A percentile compares a stretch with the other conserved stretches of the same genome.
These are phyloP conservation scores for Galeopsomyia nigrocyanea DNA, from an alignment of 2,888 invertebrate species.

Conservation along the genomic window DNA sequence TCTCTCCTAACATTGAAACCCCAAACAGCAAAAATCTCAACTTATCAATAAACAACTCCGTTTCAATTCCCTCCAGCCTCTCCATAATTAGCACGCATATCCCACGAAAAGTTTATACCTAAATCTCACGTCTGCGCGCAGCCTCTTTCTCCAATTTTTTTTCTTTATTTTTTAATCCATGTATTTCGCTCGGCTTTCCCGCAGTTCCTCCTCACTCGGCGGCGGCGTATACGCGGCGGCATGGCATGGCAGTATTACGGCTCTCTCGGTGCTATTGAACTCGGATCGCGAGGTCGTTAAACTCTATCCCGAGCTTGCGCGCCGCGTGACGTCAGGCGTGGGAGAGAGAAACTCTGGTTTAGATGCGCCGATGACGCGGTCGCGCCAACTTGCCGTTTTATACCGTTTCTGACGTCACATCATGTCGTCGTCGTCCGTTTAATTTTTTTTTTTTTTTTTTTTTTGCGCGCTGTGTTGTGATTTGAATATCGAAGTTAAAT, in stretches of 20 bases:
- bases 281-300: conserved; percentile 64
- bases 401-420: background rate
- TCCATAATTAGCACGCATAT: too few relatives aligned
- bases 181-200: conserved; percentile 16
- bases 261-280: conserved; percentile 65
- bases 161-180: background rate
- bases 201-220: conserved; percentile 8
- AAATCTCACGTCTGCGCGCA: background rate
- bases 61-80: too few relatives aligned
- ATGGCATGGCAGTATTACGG: conserved; percentile 3
- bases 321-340: conserved; percentile 38
- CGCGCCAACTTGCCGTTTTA: background rate
- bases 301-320: conserved; percentile 51
- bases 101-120: background rate
- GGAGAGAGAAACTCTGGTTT: background rate
- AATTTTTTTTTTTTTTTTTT: too few relatives aligned
- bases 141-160: conserved; percentile 2
- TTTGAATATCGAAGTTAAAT: too few relatives aligned
- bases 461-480: too few relatives aligned
- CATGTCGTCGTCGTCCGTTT: too few relatives aligned
- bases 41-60: too few relatives aligned
- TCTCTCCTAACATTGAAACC: too few relatives aligned
- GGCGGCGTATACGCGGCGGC: background rate
- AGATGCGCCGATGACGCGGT: conserved; percentile 7
- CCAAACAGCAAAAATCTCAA: too few relatives aligned